Base-by-base conservation (phyloP, 2,113 vertebrate genomes). In the Gavia stellata region DNA sequence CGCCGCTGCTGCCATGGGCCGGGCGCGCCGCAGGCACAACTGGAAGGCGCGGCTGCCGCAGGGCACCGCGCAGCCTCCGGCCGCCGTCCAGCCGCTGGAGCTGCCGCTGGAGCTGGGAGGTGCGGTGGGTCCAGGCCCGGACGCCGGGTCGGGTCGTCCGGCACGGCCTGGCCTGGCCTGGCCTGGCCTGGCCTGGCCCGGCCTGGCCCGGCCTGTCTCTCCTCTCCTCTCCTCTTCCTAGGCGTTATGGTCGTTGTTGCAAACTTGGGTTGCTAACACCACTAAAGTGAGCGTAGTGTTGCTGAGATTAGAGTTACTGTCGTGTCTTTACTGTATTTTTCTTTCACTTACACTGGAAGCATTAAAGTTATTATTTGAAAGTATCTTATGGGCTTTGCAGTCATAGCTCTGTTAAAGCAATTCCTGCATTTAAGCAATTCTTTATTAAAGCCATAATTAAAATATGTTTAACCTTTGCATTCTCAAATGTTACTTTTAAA, bases 1-100 rank as follows among this genome's bases (percentile, higher is more conserved):
- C 17, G 2, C 3, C 21, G 8, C 9, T 31, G 7, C 33, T 44
- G 33, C 70, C 47, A 92, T 95, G 99, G 99, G 99, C 40, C 99
- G 97, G 88, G 82, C 99, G 21, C 98, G 98, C 82, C 99, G 98
- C 91, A 98, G 98, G 47, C 98, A 98, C 95, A 99, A 99, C 97
- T 98, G 99, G 99, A 99, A 97, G 95, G 99, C 98, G 8, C 98
- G 99, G 53, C 94, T 96, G 75, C 96, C 34, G 7, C 92, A 24
- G 97, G 86, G 96, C 38, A 7, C 91, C 92, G 56, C 8, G 3
- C 63, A 56, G 55, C 92, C 87, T 20, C 40, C 75, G 24, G 50
- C 86, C 44, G 92, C 26, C 25, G 77, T 88, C 2, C 44, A 58
- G 65, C 78, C 95, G 4, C 93, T 56, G 84, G 88, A 94, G 70